Conservation (phyloP, 2,888 invertebrate genomes). For the Thecocarcelia acutangulata region DNA sequence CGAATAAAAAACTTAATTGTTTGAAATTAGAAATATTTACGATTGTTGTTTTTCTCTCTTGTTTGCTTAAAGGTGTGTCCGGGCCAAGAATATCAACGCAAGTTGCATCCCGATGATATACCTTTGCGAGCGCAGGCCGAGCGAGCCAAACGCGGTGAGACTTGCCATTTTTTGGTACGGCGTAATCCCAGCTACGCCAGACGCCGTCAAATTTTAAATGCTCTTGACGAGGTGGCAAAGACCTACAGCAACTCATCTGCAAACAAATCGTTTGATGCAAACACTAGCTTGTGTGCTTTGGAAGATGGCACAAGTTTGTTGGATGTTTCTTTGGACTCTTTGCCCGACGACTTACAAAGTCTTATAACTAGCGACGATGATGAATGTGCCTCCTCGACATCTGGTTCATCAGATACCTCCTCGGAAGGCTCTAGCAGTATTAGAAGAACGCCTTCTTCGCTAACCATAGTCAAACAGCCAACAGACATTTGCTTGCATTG, state of each 20-base stretch:
- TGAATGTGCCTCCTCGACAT: slow-evolving; percentile 74
- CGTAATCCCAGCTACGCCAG: slow-evolving; percentile 89
- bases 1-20: too few species aligned
- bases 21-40: too few species aligned
- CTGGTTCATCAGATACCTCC: slow-evolving; percentile 77
- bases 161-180: slow-evolving; percentile 91
- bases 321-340: slow-evolving; percentile 78
- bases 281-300: slow-evolving; percentile 71
- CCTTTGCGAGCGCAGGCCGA: slow-evolving; percentile 90
- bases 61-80: slow-evolving; percentile 84
- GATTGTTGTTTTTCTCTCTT: too few species aligned
- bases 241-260: slow-evolving; percentile 44
- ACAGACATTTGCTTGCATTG: slow-evolving; percentile 74
- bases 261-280: slow-evolving; percentile 71
- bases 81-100: slow-evolving; percentile 92
- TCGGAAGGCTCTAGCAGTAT: slow-evolving; percentile 73
- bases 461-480: slow-evolving; percentile 63
- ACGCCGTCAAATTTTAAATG: slow-evolving; percentile 80
- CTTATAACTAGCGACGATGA: slow-evolving; percentile 72
- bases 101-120: slow-evolving; percentile 92
- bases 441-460: slow-evolving; percentile 64
- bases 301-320: slow-evolving; percentile 74
- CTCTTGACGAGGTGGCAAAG: slow-evolving; percentile 73
- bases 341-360: slow-evolving; percentile 76
- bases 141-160: slow-evolving; percentile 86